Percentiles rank a stretch among this genome's conserved stretches.
Evolutionary conservation across 1,140 invertebrate species (phyloP).

Genomic region (Caerostris extrusa): DNA sequence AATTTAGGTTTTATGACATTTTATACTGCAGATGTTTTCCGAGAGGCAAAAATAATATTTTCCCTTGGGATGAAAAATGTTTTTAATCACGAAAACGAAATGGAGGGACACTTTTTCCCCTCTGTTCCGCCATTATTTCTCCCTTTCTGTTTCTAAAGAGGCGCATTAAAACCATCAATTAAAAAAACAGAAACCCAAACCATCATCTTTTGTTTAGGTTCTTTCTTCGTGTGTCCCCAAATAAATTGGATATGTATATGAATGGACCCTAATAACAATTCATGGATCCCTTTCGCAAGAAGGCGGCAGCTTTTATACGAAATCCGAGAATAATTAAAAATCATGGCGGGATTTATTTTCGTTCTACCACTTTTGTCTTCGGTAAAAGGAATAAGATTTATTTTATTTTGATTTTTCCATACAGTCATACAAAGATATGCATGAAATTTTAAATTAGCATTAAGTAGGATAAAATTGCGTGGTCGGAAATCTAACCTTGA

Average conservation of each 20-base stretch:
- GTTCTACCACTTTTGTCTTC: not conserved
- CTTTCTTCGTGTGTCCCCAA: not conserved
- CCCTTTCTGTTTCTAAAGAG: not conserved
- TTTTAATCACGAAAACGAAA: constrained; percentile 42
- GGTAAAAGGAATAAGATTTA: not conserved
- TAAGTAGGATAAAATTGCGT: not conserved
- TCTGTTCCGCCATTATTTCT: not conserved
- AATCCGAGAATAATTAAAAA: constrained; percentile 31
- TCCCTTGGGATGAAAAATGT: not conserved
- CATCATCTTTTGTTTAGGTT: not conserved
- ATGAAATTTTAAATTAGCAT: not conserved
- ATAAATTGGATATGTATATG: constrained; percentile 53
- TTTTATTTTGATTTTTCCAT: not conserved
- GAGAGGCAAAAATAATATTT: constrained; percentile 16
- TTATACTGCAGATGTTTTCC: constrained; percentile 39
- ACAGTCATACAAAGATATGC: not conserved
- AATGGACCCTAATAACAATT: not conserved
- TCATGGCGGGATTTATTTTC: not conserved
- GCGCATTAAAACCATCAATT: constrained; percentile 46
- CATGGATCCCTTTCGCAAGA: not conserved
- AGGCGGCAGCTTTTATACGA: not conserved
- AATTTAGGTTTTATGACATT: constrained; percentile 58
- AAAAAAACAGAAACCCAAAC: not conserved
- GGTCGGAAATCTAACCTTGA: not conserved
- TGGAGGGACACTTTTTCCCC: not conserved